Conservation (phyloP, 2,113 vertebrate genomes). For the Carassius carassius region DNA sequence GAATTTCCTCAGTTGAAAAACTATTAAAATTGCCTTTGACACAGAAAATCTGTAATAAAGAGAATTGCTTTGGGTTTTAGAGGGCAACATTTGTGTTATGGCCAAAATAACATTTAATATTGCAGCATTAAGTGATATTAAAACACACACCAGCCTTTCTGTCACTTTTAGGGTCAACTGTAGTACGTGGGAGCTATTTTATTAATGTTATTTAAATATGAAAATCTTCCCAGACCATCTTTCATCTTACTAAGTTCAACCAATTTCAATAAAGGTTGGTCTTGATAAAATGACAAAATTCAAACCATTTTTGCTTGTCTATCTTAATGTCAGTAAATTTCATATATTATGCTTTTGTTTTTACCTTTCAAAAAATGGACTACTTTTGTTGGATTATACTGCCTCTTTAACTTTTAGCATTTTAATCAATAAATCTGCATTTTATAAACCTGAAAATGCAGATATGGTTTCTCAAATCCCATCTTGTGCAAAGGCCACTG, state of each 20-base stretch:
- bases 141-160: background rate
- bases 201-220: background rate
- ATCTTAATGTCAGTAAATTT: too few species aligned
- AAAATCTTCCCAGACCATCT: background rate
- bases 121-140: background rate
- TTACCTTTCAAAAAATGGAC: background rate
- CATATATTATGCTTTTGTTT: background rate
- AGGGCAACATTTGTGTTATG: background rate
- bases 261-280: background rate
- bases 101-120: background rate
- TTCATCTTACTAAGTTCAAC: background rate
- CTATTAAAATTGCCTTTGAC: background rate
- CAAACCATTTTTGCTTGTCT: background rate
- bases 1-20: background rate
- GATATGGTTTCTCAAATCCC: conserved; percentile 36
- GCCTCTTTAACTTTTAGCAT: background rate
- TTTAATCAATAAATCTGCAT: background rate
- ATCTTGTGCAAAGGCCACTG: background rate
- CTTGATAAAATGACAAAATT: background rate
- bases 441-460: background rate
- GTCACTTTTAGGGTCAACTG: background rate
- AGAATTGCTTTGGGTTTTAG: background rate
- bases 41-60: background rate
- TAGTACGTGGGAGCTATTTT: background rate
- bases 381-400: background rate